Evolutionary conservation across 2,113 vertebrate species (phyloP), one percentile per base, ranked within the genome.

Genomic region (Podarcis cretensis): DNA sequence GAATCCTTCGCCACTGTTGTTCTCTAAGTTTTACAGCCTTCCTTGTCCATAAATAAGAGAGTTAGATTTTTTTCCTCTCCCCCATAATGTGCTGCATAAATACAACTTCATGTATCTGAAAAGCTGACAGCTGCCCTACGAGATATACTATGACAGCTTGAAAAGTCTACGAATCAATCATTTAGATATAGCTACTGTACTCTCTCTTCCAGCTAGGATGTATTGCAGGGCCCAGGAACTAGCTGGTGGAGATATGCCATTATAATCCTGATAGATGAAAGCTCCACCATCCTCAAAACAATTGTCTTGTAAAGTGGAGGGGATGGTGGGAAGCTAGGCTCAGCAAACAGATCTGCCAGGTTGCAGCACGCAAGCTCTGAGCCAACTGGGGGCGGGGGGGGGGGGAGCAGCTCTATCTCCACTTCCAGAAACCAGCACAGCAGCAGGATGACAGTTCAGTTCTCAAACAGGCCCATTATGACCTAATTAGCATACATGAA

Each of bases 401-500:
- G 87, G 94, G 92, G 93, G 93, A 92, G 85, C 92, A 93, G 91
- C 87, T 93, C 93, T 94, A 96, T 96, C 81, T 91, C 92, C 43
- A 80, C 94, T 96, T 96, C 95, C 96, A 97, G 97, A 97, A 96
- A 95, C 95, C 2, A 79, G 95, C 66, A 92, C 96, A 96, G 96
- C 92, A 94, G 95, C 93, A 87, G 90, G 96, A 96, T 97, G 97
- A 97, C 97, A 97, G 96, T 96, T 97, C 96, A 96, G 97, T 97
- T 97, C 97, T 96, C 96, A 96, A 96, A 95, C 96, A 97, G 95
- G 92, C 94, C 97, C 95, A 97, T 98, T 97, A 97, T 93, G 95
- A 96, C 91, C 96, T 97, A 97, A 97, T 98, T 97, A 97, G 95
- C 97, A 97, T 97, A 97, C 92, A 97, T 97, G 97, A 97, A 97